Evolutionary conservation across 2,113 vertebrate species (phyloP), one percentile per base, ranked within the genome.

Genomic region (Hemibagrus wyckioides): DNA sequence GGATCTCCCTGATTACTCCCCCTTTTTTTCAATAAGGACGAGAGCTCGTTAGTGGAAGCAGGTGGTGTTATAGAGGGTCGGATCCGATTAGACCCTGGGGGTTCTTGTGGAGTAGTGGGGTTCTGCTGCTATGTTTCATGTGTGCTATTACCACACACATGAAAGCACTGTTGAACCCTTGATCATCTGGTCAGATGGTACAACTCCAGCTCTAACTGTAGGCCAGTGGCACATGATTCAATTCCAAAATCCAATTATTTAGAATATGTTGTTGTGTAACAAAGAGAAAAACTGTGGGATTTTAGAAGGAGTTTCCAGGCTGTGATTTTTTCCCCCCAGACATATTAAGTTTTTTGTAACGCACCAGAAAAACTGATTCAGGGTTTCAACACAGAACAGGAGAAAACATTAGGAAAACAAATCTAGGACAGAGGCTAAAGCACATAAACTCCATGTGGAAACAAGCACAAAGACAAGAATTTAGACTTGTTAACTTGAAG

Each of bases 11-110:
- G 82, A 87, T 87, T 87, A 83, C 52, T 14, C 7, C 25, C 21
- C 2, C 8, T 28, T 75, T 75, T 36, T 41, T 39, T 8, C 30
- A 30, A 28, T 82, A 15, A 57, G 36, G 39, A 73, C 10, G 4
- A 87, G 41, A 82, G 67, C 80, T 87, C 6, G 14, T 83, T 77
- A 75, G 86, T 54, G 39, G 80, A 39, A 63, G 71, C 86, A 83
- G 86, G 69, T 63, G 44, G 81, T 14, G 54, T 77, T 67, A 65
- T 86, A 23, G n/a, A 61, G 54, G 25, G 28, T 23, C 17, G 6
- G 65, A 82, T 44, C 23, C 21, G 39, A 82, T 82, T n/a, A 76
- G 77, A 77, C 79, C 25, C 85, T 41, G 50, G 63, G 63, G 52
- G 44, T 44, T 4, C 19, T 28, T 82, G 28, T 28, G 44, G 63